Evolutionary conservation across 2,113 vertebrate genomes (phyloP), one percentile per base, ranked within the genome.

Genomic region (Silurus asotus): DNA sequence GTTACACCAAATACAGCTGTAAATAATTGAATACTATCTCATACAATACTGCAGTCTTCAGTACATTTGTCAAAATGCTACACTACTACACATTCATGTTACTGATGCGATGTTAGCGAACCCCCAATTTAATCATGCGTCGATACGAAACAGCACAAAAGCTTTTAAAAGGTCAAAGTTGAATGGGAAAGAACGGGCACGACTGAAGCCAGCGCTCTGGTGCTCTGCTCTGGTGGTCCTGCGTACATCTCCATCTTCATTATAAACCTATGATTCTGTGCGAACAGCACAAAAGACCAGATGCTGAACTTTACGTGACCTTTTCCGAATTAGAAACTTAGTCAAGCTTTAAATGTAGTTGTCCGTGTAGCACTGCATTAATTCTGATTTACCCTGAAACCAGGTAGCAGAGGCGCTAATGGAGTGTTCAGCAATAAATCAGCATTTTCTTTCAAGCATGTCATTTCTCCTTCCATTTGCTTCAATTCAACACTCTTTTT

Each of bases 291-390:
- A 56, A 83, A 37, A 82, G 48, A 82, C 25, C 81, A 83, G 67
- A 37, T 45, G 28, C 28, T 83, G 69, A 74, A 70, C 69, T 61
- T 74, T 84, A 13, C 55, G 23, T 61, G 82, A 74, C 82, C 55
- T 84, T 84, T 84, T 74, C 55, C n/a, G 55, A 84, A 74, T 84
- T n/a, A 59, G 55, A 59, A 55, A 65, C 53, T 56, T 78, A 58
- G n/a, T 78, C 53, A 78, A 58, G 53, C 76, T 28, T 19, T 28
- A 77, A 19, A 78, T 55, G 74, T 56, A 28, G 51, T 28, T 77
- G n/a, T 77, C 53, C 75, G 4, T 77, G 53, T 28, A 37, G 53
- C 25, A 19, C n/a, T 19, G n/a, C 13, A 55, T 77, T 77, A 14
- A 56, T 77, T 77, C 51, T 56, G 75, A 56, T 77, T 78, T 28